Base-by-base conservation (phyloP, 2,113 vertebrate species). In the Corythornis cristatus region DNA sequence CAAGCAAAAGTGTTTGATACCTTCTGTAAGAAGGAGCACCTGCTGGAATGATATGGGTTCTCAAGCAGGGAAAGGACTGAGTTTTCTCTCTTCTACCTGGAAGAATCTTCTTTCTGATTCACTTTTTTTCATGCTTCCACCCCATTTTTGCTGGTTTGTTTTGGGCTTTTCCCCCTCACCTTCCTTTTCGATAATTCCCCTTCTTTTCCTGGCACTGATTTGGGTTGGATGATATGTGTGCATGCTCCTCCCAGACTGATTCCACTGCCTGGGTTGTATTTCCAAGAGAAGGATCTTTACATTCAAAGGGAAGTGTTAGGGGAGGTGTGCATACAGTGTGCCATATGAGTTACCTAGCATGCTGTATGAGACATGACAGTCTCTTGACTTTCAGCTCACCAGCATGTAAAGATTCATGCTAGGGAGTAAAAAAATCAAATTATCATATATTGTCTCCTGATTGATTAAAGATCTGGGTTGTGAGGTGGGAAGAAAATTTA, bases 241-340 rank as follows among this genome's bases (percentile, higher is more conserved):
- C 0, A 0, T 93, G 23, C 40, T 25, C 11, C 37, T 65, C 28
- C 7, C 19, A 16, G 17, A 72, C 26, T 64, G 66, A 79, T 62
- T 62, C 22, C 9, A 40, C 26, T 7, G 5, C 13, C 19, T n/a
- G 37, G 28, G 3, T 19, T 92, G 58, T 46, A 21, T 83, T 90
- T 73, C 48, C n/a, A 48, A 31, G 42, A 73, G 60, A 85, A 68
- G 43, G 37, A 50, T 83, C 6, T 66, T 8, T 60, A 8, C 23
- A 60, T 84, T 26, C 11, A 35, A 11, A 22, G 13, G 28, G 29
- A 28, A 12, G 0, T 65, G 11, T 18, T 21, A 29, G 35, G 31
- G 31, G 29, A 40, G 8, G 11, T 1, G 0, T 45, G 22, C 1
- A 2, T 45, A 9, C 37, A n/a, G 46, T 26, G 25, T 82, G 46